Evolutionary conservation across 2,797 vertebrate species (phyloP), one percentile per base, ranked within the genome.

Genomic region (Halcyon chelicuti): DNA sequence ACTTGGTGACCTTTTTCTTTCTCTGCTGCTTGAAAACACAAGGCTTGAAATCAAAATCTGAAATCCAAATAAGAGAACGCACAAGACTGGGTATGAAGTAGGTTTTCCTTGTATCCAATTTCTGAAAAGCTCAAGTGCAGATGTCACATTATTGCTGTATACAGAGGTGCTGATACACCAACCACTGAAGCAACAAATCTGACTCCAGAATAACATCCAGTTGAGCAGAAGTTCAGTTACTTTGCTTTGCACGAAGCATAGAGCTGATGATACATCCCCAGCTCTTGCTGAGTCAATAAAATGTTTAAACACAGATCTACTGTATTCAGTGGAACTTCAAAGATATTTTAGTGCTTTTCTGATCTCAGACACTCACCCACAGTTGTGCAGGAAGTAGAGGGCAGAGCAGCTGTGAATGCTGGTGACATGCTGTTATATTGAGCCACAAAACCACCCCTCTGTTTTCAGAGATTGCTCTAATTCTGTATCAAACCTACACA

Each of bases 141-240:
- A 6, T 46, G 16, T 17, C n/a, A 44, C 29, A 12, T 21, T 21
- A 28, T 10, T 37, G 23, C 14, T 16, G 12, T 9, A 19, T 3
- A n/a, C 0, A 28, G 22, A 39, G 14, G 14, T 7, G 67, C n/a
- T 10, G 14, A 5, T 0, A 0, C 5, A 29, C 14, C 47, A 74
- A 33, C 11, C 44, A 47, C 57, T 40, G 66, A 78, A 74, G 58
- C 25, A 47, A 60, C 44, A 77, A 44, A 67, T 67, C 18, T 4
- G 13, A 40, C 33, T 54, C 11, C 40, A 63, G 31, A 83, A 25
- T 6, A 40, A 49, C 7, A 28, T 9, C 11, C 40, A 61, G 5
- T 6, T 4, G 5, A 83, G 52, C 52, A 31, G 8, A 61, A 73
- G 42, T 75, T 57, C 39, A 42, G 22, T 29, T 23, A 16, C 42